Percentiles rank a stretch among this genome's conserved stretches.
Conservation (phyloP, 2,113 vertebrate genomes). For the Pedetes capensis region DNA sequence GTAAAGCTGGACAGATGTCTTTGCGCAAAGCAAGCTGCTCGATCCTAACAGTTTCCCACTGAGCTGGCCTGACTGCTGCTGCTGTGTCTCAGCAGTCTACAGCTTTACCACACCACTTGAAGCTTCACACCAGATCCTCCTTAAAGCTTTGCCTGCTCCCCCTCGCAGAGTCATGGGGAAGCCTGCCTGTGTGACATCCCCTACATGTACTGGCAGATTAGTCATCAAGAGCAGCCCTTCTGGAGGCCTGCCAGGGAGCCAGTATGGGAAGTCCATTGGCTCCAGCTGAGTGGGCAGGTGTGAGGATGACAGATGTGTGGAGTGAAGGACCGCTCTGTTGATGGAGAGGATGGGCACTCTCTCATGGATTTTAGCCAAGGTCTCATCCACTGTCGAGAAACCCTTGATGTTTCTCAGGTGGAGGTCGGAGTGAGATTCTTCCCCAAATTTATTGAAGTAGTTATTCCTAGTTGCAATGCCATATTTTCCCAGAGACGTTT, state of each 20-base stretch:
- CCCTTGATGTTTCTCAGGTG: not conserved
- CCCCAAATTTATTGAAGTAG: not conserved
- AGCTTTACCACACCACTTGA: not conserved
- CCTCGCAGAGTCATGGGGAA: not conserved
- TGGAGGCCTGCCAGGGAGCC: not conserved
- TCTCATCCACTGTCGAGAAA: not conserved
- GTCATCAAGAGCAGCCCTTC: not conserved
- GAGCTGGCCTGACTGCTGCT: not conserved
- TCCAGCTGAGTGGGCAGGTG: not conserved
- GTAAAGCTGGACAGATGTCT: slow-evolving; percentile 6
- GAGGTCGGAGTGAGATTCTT: not conserved
- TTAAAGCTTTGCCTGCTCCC: not conserved
- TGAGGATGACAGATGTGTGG: not conserved
- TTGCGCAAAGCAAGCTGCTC: not conserved
- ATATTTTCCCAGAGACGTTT: not conserved
- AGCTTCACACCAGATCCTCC: not conserved
- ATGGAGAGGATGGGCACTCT: not conserved
- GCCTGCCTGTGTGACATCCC: not conserved
- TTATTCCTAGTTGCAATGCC: not conserved
- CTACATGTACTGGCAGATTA: not conserved
- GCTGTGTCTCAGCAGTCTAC: not conserved
- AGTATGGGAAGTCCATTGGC: not conserved
- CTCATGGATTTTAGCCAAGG: not conserved
- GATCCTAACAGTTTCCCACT: not conserved
- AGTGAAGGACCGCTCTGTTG: not conserved